Evolutionary conservation across 2,113 vertebrate genomes (phyloP).

Genomic region (Clarias gariepinus): DNA sequence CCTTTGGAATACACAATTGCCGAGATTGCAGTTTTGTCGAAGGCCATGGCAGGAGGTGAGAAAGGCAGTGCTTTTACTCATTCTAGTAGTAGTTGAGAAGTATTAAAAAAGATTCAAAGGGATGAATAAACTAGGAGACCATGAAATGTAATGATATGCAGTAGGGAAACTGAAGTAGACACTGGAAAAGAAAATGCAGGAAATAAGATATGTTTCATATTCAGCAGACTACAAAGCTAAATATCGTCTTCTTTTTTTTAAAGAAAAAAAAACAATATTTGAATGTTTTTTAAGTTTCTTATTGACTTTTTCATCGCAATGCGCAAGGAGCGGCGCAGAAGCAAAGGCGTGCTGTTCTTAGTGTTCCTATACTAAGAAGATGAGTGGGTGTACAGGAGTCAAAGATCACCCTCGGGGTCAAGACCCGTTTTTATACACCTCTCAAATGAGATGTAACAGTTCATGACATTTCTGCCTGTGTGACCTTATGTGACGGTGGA

Average conservation of each 20-base stretch:
- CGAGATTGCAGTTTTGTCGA: slow-evolving; percentile 29
- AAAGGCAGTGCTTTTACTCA: slow-evolving; percentile 17
- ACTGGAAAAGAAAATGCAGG: neutral
- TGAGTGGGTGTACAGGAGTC: neutral
- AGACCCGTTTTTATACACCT: slow-evolving; percentile 13
- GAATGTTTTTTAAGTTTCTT: neutral
- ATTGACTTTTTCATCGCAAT: neutral
- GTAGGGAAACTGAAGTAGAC: slow-evolving; percentile 32
- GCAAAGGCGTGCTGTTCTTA: slow-evolving; percentile 5
- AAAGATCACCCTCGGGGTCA: slow-evolving; percentile 7
- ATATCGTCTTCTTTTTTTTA: slow-evolving; percentile 15
- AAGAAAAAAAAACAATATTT: slow-evolving; percentile 1
- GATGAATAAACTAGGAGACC: slow-evolving; percentile 36
- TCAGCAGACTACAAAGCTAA: slow-evolving; percentile 40
- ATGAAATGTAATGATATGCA: slow-evolving; percentile 42
- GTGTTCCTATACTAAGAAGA: slow-evolving; percentile 17
- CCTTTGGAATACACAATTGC: slow-evolving; percentile 32
- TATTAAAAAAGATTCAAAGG: slow-evolving; percentile 15
- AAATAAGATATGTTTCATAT: slow-evolving; percentile 28
- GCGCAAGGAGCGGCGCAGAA: neutral
- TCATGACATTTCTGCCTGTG: slow-evolving; percentile 20
- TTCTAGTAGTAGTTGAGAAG: slow-evolving; percentile 31
- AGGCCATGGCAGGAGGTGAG: slow-evolving; percentile 42
- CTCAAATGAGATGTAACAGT: slow-evolving; percentile 17
- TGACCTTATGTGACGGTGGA: neutral